A percentile compares a stretch with the other conserved stretches of the same genome.
Evolutionary conservation across 2,113 vertebrate genomes (phyloP).

Genomic region (Podiceps cristatus): DNA sequence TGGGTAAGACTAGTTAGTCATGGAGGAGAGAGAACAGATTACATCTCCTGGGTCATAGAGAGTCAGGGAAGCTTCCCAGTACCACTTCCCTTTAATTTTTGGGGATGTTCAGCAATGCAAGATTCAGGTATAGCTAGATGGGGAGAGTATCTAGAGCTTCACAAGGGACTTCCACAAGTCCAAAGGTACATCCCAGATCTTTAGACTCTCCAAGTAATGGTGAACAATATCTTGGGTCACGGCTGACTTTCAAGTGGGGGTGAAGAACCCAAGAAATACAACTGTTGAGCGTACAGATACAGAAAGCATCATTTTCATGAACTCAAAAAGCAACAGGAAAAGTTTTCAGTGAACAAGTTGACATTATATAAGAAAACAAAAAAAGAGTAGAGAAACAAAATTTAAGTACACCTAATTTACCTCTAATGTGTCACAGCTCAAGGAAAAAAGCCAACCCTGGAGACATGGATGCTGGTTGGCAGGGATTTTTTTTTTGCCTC

Average conservation of each 20-base stretch:
- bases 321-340: neutral
- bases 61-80: neutral
- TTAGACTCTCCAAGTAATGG: neutral
- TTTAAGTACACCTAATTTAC: neutral
- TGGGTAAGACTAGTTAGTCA: neutral
- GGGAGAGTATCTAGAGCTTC: neutral
- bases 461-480: rapidly evolving
- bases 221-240: neutral
- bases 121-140: neutral
- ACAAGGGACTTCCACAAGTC: neutral
- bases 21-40: neutral
- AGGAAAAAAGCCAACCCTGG: neutral
- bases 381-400: neutral
- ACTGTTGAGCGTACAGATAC: neutral
- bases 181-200: neutral
- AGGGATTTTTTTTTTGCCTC: neutral
- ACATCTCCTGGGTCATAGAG: rapidly evolving
- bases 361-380: neutral
- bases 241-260: rapidly evolving
- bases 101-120: neutral
- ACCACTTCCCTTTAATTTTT: neutral
- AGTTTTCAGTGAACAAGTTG: neutral
- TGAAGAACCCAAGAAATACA: neutral
- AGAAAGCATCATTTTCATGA: neutral
- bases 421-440: neutral